Percentiles rank a stretch among this genome's conserved stretches.
These are phyloP conservation scores for Polydesmus complanatus DNA, from an alignment of 2,888 invertebrate species.

Conservation along the genomic window DNA sequence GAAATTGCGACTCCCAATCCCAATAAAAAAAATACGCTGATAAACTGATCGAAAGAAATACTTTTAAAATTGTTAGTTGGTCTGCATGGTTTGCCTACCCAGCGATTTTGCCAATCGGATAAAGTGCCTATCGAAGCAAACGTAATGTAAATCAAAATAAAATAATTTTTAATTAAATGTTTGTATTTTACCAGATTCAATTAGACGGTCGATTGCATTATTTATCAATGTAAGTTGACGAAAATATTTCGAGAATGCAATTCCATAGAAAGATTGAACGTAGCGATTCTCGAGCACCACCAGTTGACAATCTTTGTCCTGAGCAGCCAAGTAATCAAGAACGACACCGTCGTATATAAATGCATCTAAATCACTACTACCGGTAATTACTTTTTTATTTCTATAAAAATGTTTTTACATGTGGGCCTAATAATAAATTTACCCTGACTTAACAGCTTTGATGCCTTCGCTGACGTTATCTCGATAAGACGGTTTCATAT, in stretches of 20 bases:
- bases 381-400: not conserved
- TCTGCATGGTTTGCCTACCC: not conserved
- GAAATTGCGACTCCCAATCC: not conserved
- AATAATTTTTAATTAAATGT: conserved; percentile 65
- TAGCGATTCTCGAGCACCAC: not conserved
- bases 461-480: conserved; percentile 74
- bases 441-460: conserved; percentile 67
- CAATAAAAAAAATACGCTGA: not conserved
- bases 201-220: conserved; percentile 75
- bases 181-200: conserved; percentile 41
- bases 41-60: not conserved
- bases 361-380: not conserved
- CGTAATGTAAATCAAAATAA: conserved; percentile 26
- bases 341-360: not conserved
- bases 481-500: conserved; percentile 76
- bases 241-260: too few relatives aligned
- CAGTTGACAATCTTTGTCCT: not conserved
- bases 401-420: not conserved
- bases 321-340: not conserved
- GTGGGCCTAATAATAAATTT: conserved; percentile 18
- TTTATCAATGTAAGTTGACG: too few relatives aligned
- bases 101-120: too few relatives aligned
- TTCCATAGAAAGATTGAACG: too few relatives aligned
- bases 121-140: too few relatives aligned
- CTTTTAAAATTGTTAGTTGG: too few relatives aligned